These are phyloP conservation scores for Clanis bilineata DNA, from an alignment of 2,888 invertebrate genomes.

Conservation along the genomic window DNA sequence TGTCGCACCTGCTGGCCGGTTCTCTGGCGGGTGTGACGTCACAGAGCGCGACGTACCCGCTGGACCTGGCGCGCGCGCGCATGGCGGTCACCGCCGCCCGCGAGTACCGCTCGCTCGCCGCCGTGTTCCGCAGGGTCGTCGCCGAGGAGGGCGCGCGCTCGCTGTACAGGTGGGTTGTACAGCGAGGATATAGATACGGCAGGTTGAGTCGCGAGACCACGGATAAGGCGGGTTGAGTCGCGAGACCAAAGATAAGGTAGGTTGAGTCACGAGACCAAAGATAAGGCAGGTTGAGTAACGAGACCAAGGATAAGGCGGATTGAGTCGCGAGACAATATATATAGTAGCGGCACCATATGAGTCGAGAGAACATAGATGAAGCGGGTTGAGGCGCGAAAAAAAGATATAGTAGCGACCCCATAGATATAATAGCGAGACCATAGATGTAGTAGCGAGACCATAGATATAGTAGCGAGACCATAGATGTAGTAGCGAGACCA, in stretches of 20 bases:
- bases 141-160: constrained; percentile 88
- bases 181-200: too few relatives aligned
- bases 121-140: constrained; percentile 87
- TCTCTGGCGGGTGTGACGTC: constrained; percentile 98
- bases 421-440: too few relatives aligned
- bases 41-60: constrained; percentile 96
- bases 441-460: too few relatives aligned
- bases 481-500: too few relatives aligned
- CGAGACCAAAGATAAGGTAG: neutral
- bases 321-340: neutral
- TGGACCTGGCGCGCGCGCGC: constrained; percentile 97
- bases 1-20: constrained; percentile 91
- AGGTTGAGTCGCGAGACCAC: too few relatives aligned
- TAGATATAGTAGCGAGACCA: too few relatives aligned
- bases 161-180: constrained; percentile 84
- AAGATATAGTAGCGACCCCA: too few relatives aligned
- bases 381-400: too few relatives aligned
- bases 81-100: constrained; percentile 96
- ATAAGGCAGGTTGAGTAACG: too few relatives aligned
- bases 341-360: too few relatives aligned
- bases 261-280: neutral
- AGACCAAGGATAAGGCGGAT: neutral
- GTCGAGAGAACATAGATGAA: too few relatives aligned
- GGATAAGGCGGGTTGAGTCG: too few relatives aligned
- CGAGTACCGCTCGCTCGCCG: constrained; percentile 82